These are phyloP conservation scores for Lymantria dispar DNA, from an alignment of 2,888 invertebrate species.

Conservation along the genomic window DNA sequence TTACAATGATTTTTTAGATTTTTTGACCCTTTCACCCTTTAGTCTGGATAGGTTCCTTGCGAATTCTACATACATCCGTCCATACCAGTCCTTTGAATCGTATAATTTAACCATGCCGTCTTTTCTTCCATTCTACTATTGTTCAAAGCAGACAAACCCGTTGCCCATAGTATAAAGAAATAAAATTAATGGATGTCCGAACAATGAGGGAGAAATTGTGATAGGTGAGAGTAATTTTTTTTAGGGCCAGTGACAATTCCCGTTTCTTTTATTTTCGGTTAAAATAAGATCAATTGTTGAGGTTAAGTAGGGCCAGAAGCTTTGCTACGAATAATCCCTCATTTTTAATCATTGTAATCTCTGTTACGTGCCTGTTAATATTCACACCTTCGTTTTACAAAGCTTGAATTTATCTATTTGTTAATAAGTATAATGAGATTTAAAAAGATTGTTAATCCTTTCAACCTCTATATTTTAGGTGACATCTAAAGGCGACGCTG, in stretches of 20 bases:
- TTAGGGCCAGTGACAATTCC: constrained; percentile 59
- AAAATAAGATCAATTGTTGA: constrained; percentile 58
- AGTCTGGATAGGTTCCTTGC: constrained; percentile 37
- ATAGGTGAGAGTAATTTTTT: constrained; percentile 79
- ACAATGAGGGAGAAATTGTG: constrained; percentile 78
- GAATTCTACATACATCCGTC: constrained; percentile 49
- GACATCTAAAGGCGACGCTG: too few species aligned
- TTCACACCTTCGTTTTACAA: constrained; percentile 30
- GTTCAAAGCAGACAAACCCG: constrained; percentile 69
- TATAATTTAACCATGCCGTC: constrained; percentile 65
- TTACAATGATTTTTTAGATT: constrained; percentile 43
- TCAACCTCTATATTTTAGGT: too few species aligned
- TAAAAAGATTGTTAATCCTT: too few species aligned
- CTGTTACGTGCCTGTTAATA: constrained; percentile 21
- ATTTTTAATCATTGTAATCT: constrained; percentile 64
- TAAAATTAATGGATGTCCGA: constrained; percentile 72
- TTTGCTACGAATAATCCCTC: constrained; percentile 45
- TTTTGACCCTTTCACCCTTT: constrained; percentile 54
- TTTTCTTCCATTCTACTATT: constrained; percentile 72
- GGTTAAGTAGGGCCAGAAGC: constrained; percentile 65
- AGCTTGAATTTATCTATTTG: background rate
- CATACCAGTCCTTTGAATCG: constrained; percentile 59
- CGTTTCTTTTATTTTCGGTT: constrained; percentile 58
- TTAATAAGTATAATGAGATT: too few species aligned
- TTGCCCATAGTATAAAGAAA: constrained; percentile 60